Conservation (phyloP, 1,140 invertebrate genomes). For the Drosophila sucinea region DNA sequence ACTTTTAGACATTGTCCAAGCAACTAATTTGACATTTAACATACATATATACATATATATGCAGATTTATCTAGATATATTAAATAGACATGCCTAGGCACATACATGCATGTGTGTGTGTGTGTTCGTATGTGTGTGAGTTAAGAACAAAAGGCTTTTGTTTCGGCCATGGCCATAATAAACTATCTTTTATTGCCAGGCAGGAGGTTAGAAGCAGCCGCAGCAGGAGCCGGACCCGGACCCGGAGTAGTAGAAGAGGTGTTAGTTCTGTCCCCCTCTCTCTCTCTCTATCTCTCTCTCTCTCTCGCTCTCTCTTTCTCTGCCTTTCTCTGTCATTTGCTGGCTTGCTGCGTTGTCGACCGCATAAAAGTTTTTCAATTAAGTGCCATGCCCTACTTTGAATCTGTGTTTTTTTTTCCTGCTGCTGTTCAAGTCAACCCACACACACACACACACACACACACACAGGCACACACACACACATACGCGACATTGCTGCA, state of each 20-base stretch:
- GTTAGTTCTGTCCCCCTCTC: constrained; percentile 13
- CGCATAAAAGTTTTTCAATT: constrained; percentile 76
- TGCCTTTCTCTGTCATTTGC: constrained; percentile 11
- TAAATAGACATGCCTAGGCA: background rate
- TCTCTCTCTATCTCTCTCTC: background rate
- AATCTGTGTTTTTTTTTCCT: constrained; percentile 42
- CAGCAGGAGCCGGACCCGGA: too few relatives aligned
- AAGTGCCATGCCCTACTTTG: constrained; percentile 74
- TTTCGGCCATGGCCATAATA: constrained; percentile 45
- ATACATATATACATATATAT: background rate
- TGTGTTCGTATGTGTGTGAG: constrained; percentile 14
- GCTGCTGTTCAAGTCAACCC: constrained; percentile 19
- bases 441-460: constrained; percentile 24
- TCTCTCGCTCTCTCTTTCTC: background rate
- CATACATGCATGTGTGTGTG: background rate
- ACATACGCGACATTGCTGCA: constrained; percentile 43
- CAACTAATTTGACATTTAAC: constrained; percentile 2
- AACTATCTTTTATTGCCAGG: constrained; percentile 65
- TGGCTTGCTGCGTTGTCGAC: constrained; percentile 62
- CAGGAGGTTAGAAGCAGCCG: background rate
- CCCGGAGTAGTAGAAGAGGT: constrained; percentile 17
- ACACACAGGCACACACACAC: constrained; percentile 23
- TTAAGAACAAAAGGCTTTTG: constrained; percentile 49
- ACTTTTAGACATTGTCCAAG: background rate
- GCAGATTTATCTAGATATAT: background rate